Conservation (phyloP, 1,140 invertebrate genomes). For the Agrypnia vestita region DNA sequence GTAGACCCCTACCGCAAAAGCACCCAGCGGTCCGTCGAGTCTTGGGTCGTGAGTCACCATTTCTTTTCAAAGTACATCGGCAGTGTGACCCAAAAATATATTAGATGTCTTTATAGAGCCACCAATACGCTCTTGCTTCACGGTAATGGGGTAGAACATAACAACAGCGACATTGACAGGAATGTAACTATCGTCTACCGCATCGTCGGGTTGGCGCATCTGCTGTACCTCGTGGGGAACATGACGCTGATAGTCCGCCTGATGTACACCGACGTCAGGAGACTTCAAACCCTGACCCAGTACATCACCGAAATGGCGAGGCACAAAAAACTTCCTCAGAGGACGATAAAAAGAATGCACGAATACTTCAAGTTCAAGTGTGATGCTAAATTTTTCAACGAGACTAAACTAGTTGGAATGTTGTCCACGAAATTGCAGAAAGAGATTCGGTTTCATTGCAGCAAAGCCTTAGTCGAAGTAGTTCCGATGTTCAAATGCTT, state of each 20-base stretch:
- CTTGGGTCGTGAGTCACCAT: constrained; percentile 4
- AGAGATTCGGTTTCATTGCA: constrained; percentile 63
- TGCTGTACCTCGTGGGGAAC: background rate
- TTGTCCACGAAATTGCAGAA: constrained; percentile 60
- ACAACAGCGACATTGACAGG: constrained; percentile 10
- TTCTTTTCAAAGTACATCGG: background rate
- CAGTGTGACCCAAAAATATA: constrained; percentile 4
- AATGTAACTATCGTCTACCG: background rate
- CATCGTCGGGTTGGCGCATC: constrained; percentile 4
- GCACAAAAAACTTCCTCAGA: constrained; percentile 7
- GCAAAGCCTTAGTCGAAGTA: constrained; percentile 61
- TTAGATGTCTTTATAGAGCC: constrained; percentile 14
- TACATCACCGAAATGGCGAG: constrained; percentile 10
- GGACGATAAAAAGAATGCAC: constrained; percentile 10
- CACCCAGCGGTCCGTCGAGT: background rate
- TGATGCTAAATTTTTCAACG: constrained; percentile 15
- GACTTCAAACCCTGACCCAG: background rate
- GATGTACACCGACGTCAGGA: constrained; percentile 4
- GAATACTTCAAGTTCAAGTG: constrained; percentile 27
- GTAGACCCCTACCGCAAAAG: background rate
- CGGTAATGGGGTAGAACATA: background rate
- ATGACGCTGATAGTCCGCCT: constrained; percentile 18
- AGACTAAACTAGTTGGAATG: constrained; percentile 15
- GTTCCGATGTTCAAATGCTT: constrained; percentile 62
- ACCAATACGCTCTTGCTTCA: constrained; percentile 4